Conservation (phyloP, 2,797 vertebrate species). For the Potorous gilbertii region DNA sequence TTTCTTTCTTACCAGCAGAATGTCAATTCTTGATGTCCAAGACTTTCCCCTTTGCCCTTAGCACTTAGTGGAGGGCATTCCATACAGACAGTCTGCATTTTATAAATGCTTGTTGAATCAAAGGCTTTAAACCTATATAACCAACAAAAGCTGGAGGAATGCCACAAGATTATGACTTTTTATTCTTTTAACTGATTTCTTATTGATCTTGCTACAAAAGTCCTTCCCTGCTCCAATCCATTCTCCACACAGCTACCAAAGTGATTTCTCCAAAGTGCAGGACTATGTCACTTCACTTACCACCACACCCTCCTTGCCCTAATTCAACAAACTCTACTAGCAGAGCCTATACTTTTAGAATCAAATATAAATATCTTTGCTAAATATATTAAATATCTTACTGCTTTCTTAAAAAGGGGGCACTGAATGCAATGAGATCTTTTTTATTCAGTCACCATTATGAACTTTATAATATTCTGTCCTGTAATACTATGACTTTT, state of each 20-base stretch:
- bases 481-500: not conserved
- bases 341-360: not conserved
- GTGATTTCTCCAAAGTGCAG: too few relatives aligned
- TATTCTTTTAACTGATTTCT: not conserved
- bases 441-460: not conserved
- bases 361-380: not conserved
- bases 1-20: too few relatives aligned
- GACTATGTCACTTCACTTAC: not conserved
- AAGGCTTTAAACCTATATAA: not conserved
- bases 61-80: not conserved
- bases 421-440: not conserved
- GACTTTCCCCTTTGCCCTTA: not conserved
- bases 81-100: not conserved
- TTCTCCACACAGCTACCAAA: not conserved
- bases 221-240: not conserved
- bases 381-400: not conserved
- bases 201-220: not conserved
- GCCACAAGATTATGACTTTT: too few relatives aligned
- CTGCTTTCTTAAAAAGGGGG: not conserved
- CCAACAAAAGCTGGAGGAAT: too few relatives aligned
- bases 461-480: not conserved
- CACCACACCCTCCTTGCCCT: too few relatives aligned
- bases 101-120: not conserved
- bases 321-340: not conserved
- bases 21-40: not conserved